Conservation (phyloP, 1,140 invertebrate genomes). For the Zaprionus africanus region DNA sequence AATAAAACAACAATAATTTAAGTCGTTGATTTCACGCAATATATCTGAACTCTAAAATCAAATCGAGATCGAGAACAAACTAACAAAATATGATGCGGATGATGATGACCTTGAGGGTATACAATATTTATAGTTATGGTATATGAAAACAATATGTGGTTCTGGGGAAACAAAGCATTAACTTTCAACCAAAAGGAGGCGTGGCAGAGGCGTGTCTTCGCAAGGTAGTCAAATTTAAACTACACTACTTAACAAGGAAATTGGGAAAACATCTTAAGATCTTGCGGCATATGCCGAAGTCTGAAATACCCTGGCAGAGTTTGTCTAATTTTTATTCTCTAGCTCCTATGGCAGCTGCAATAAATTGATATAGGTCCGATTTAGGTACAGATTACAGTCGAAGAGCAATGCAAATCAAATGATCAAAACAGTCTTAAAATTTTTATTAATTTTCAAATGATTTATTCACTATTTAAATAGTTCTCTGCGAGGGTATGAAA, state of each 20-base stretch:
- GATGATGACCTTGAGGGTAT: background rate
- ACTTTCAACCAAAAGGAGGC: conserved; percentile 50
- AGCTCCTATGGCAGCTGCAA: conserved; percentile 3
- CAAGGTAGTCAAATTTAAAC: conserved; percentile 69
- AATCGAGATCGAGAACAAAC: conserved; percentile 47
- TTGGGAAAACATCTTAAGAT: background rate
- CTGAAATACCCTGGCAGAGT: conserved; percentile 19
- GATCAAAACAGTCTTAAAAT: background rate
- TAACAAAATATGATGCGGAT: conserved; percentile 19
- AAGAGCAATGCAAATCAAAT: background rate
- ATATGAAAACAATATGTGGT: conserved; percentile 59
- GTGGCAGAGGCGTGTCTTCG: background rate
- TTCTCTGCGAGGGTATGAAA: conserved; percentile 10
- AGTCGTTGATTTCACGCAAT: conserved; percentile 25
- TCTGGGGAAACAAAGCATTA: conserved; percentile 79
- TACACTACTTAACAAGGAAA: conserved; percentile 34
- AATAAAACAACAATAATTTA: conserved; percentile 61
- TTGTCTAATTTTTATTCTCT: background rate
- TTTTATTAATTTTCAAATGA: background rate
- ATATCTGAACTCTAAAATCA: conserved; percentile 36
- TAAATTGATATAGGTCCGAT: background rate
- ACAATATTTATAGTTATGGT: conserved; percentile 1
- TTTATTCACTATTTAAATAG: background rate
- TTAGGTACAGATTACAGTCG: background rate
- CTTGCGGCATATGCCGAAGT: conserved; percentile 23